Conservation (phyloP, 1,140 invertebrate genomes). For the Euschistus heros region DNA sequence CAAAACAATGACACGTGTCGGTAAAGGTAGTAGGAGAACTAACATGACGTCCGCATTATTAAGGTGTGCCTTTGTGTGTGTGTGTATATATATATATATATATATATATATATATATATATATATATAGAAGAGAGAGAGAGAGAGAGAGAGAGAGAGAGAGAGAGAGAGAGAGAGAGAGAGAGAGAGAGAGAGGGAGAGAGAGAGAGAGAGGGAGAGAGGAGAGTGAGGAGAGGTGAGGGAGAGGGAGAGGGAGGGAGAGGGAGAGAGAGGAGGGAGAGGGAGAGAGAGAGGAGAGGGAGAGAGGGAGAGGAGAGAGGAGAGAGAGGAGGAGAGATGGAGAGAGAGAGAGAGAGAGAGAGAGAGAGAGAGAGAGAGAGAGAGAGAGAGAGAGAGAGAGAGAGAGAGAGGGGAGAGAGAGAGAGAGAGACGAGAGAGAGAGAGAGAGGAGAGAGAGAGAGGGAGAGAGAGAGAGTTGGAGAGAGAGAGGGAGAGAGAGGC, state of each 20-base stretch:
- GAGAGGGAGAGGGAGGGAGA: background rate
- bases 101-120: no score
- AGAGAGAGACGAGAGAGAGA: background rate
- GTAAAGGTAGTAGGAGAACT: no score
- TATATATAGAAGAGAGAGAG: constrained; percentile 9
- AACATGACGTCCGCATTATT: no score
- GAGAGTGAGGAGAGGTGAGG: background rate
- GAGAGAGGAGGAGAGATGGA: background rate
- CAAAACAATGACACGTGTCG: no score
- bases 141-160: constrained; percentile 7
- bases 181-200: constrained; percentile 20
- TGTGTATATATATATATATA: no score
- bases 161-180: constrained; percentile 11
- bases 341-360: background rate
- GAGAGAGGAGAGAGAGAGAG: constrained; percentile 1
- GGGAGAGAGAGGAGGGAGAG: background rate
- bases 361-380: background rate
- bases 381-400: constrained; percentile 10
- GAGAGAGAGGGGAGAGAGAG: background rate
- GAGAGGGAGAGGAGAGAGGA: background rate
- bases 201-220: constrained; percentile 15
- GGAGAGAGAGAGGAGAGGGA: background rate
- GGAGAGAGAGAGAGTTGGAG: constrained; percentile 12
- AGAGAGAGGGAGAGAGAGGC: no score
- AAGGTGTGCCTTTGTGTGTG: no score